These are phyloP conservation scores for Panurus biarmicus DNA, from an alignment of 2,113 vertebrate species.

Conservation along the genomic window DNA sequence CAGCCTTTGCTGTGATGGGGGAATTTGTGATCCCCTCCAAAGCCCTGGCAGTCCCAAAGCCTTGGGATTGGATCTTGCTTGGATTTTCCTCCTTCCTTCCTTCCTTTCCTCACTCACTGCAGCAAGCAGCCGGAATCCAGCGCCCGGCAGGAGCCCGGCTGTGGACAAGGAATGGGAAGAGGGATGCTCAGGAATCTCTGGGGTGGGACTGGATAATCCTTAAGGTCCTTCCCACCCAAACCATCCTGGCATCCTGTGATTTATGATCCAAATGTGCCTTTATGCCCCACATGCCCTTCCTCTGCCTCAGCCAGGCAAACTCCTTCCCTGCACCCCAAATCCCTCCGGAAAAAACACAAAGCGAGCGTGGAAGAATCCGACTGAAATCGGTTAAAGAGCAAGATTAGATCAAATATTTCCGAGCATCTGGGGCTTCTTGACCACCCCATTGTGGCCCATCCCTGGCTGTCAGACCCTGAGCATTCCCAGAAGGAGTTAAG, in stretches of 20 bases:
- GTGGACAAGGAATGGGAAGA: not conserved
- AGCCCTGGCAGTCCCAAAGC: not conserved
- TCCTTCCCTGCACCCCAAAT: not conserved
- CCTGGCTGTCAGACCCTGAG: not conserved
- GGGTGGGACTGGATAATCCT: not conserved
- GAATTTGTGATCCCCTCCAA: not conserved
- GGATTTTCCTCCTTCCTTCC: not conserved
- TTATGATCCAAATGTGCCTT: not conserved
- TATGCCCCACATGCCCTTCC: not conserved
- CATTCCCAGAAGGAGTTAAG: slow-evolving; percentile 37
- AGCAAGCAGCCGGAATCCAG: not conserved
- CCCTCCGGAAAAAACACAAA: not conserved
- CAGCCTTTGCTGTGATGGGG: not conserved
- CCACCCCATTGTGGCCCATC: not conserved
- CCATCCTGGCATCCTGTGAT: not conserved
- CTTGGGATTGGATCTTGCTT: not conserved
- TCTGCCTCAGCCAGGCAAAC: not conserved
- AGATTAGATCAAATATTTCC: slow-evolving; percentile 33
- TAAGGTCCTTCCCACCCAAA: not conserved
- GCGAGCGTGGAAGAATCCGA: not conserved
- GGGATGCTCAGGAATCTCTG: not conserved
- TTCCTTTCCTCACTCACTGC: not conserved
- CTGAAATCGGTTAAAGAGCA: not conserved
- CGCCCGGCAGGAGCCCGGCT: not conserved
- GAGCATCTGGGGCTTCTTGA: slow-evolving; percentile 15